Base-by-base conservation (phyloP, 2,888 invertebrate species). In the Melinopterus prodromus region DNA sequence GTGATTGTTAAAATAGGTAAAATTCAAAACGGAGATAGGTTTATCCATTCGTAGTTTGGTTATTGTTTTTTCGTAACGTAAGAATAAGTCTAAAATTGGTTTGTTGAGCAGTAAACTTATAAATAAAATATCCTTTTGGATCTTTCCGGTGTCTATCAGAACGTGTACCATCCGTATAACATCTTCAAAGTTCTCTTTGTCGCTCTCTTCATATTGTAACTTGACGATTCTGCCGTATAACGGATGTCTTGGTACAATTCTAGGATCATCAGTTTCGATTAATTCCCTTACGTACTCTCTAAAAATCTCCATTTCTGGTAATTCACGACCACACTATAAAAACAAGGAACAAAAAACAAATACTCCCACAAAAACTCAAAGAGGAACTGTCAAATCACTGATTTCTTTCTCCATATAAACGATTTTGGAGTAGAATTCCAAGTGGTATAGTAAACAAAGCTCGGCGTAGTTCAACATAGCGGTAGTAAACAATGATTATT, bases 1-100 rank as follows among this genome's bases (percentile, higher is more conserved):
- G 69, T 84, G 80, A 15, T 85, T 85, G 78, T 85, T 86, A 81
- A 85, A 87, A 80, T 87, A 83, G 77, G 86, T 86, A 83, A 86
- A 88, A 82, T 87, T 85, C 83, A 86, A 89, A 37, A 89, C 80
- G 6, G 86, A 85, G 37, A 83, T 82, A 36, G 87, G 84, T 82
- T 87, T 85, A 70, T 82, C 81, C 69, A 88, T 74, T 81, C 86
- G 83, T 15, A 88, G 81, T 69, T 83, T 83, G 37, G 86, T 83
- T 38, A 81, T 72, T 14, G 78, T 71, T 78, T 85, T 85, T 78
- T 88, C 87, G 81, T 85, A 86, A 72, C 85, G 81, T 38, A 76
- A 75, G 15, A 77, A 76, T 69, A 71, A 16, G 14, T 75, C 16
- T 76, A 78, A 76, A 53, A 79, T 14, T 9, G 82, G 78, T 4